phyloP scores from a whole-genome alignment of 2,888 invertebrate species.

The Orchestes rusci region DNA sequence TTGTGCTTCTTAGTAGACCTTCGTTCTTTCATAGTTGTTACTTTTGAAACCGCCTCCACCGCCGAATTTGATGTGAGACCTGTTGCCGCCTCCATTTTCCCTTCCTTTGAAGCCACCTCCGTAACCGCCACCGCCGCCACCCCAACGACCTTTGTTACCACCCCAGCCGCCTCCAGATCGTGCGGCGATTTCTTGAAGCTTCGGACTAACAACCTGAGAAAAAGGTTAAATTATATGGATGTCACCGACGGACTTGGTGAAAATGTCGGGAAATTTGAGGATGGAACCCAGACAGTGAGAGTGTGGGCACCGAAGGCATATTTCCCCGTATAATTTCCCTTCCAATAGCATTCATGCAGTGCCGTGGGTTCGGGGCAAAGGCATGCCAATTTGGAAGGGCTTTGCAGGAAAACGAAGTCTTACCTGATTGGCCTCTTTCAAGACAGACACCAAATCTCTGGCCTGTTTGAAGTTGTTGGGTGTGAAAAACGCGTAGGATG shows the following conservation, averaged over 20 bases:
- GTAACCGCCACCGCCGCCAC: slow-evolving; percentile 39
- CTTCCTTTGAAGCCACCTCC: slow-evolving; percentile 37
- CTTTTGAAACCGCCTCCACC: slow-evolving; percentile 15
- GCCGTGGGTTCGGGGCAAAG: slow-evolving; percentile 52
- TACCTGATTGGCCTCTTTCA: slow-evolving; percentile 85
- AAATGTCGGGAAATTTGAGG: slow-evolving; percentile 50
- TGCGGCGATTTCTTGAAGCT: slow-evolving; percentile 71
- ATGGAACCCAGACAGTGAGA: slow-evolving; percentile 63
- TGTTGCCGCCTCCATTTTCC: slow-evolving; percentile 27
- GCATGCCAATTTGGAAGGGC: slow-evolving; percentile 76
- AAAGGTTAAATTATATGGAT: no score
- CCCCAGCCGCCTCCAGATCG: slow-evolving; percentile 55
- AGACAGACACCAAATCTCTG: slow-evolving; percentile 78
- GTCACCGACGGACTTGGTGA: no score
- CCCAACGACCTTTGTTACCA: slow-evolving; percentile 38
- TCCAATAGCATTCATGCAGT: slow-evolving; percentile 68
- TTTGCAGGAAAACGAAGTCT: slow-evolving; percentile 32
- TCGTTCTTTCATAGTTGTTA: slow-evolving; percentile 12
- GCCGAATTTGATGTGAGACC: slow-evolving; percentile 31
- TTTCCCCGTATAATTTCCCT: slow-evolving; percentile 61
- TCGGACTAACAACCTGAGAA: slow-evolving; percentile 70
- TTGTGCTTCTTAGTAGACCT: slow-evolving; percentile 1
- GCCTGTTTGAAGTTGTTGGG: slow-evolving; percentile 82
- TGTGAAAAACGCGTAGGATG: slow-evolving; percentile 93
- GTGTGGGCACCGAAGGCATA: slow-evolving; percentile 78